Percentiles rank a stretch among this genome's conserved stretches.
These are phyloP conservation scores for Irena cyanogastra DNA, from an alignment of 2,113 vertebrate genomes.

Conservation along the genomic window DNA sequence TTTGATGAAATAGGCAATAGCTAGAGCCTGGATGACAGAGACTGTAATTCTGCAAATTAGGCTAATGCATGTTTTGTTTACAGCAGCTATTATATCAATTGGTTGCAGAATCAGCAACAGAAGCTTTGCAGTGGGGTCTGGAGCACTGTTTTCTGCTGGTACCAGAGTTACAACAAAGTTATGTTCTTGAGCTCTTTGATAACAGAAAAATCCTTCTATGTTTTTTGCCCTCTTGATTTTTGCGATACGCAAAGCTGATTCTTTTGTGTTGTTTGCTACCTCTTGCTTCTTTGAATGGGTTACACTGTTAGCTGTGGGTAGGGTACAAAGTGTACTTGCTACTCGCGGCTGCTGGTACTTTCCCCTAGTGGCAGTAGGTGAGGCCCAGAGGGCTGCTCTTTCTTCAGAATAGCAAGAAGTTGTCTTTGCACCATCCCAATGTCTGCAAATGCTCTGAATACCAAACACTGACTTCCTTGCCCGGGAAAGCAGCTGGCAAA, in stretches of 20 bases:
- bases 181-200: background rate
- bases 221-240: background rate
- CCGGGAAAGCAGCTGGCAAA: constrained; percentile 4
- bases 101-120: background rate
- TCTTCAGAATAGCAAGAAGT: background rate
- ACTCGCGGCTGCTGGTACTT: background rate
- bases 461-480: background rate
- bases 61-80: background rate
- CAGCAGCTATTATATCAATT: background rate
- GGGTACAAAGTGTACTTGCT: background rate
- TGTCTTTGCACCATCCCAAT: background rate
- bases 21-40: background rate
- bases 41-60: background rate
- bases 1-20: background rate
- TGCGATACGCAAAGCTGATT: background rate
- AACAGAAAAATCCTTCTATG: background rate
- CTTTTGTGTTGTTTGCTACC: background rate
- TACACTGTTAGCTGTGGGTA: background rate
- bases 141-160: background rate
- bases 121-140: background rate
- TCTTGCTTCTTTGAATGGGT: background rate
- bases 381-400: background rate
- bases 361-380: background rate
- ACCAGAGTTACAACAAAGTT: background rate
- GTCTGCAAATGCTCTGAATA: background rate